These are phyloP conservation scores for Aphelocoma coerulescens DNA, from an alignment of 2,113 vertebrate genomes.

Conservation along the genomic window DNA sequence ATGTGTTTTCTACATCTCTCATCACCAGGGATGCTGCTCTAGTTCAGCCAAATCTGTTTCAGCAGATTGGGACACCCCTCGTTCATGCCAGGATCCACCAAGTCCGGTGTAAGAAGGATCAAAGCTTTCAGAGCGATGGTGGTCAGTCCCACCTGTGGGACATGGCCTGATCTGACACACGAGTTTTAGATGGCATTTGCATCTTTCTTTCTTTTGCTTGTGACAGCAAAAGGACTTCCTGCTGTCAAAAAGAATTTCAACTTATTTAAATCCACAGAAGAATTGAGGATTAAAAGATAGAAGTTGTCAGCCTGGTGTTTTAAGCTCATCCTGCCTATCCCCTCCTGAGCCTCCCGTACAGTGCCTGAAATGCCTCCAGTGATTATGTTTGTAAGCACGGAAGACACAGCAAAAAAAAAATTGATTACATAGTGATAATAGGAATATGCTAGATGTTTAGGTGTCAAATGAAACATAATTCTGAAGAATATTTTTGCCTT, in stretches of 20 bases:
- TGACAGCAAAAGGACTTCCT: slow-evolving; percentile 1
- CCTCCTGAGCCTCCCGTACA: not conserved
- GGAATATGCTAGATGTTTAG: slow-evolving; percentile 53
- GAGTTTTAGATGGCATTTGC: not conserved
- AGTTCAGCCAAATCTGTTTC: not conserved
- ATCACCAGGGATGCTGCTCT: not conserved
- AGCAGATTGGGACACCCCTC: not conserved
- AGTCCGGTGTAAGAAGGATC: too few species aligned
- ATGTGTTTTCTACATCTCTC: not conserved
- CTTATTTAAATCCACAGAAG: not conserved
- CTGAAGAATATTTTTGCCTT: slow-evolving; percentile 52
- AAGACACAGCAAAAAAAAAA: not conserved
- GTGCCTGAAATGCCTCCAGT: not conserved
- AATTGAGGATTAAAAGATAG: slow-evolving; percentile 23
- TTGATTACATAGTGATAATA: slow-evolving; percentile 38
- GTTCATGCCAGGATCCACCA: not conserved
- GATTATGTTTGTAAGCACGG: not conserved
- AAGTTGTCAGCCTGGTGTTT: not conserved
- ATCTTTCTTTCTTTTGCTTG: not conserved
- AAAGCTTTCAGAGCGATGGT: not conserved
- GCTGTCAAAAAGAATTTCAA: not conserved
- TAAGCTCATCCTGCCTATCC: not conserved
- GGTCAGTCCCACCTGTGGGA: not conserved
- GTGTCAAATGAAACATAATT: slow-evolving; percentile 64
- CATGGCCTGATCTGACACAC: not conserved